Conservation (phyloP, 2,113 vertebrate genomes). For the Henicopernis longicauda region DNA sequence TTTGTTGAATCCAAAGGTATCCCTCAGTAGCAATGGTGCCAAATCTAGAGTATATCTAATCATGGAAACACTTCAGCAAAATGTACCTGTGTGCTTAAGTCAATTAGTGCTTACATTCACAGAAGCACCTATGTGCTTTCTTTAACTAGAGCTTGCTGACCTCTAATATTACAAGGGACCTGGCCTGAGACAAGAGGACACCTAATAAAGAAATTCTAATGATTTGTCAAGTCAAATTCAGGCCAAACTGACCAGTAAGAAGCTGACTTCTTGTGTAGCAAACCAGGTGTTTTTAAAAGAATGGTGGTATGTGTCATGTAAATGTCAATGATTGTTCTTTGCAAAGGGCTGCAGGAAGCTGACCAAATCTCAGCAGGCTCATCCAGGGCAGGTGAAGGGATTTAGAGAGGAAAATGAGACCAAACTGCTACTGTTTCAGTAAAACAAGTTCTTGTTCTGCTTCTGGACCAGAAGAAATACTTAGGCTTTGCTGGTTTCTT, state of each 20-base stretch:
- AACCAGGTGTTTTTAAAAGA: background rate
- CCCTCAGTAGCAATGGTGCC: background rate
- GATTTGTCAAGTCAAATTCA: background rate
- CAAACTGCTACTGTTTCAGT: background rate
- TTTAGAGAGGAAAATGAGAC: background rate
- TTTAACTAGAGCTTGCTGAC: background rate
- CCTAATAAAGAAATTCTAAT: background rate
- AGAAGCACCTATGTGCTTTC: no score
- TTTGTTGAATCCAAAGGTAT: background rate
- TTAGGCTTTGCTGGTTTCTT: background rate
- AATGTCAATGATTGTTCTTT: background rate
- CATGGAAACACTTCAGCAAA: background rate
- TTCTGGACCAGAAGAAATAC: background rate
- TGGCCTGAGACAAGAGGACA: background rate
- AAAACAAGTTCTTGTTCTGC: background rate
- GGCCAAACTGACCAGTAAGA: background rate
- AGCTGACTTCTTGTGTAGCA: background rate
- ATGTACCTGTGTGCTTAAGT: background rate
- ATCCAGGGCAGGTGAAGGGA: no score
- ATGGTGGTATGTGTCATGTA: fast-evolving
- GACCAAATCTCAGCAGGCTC: background rate
- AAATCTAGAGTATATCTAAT: background rate
- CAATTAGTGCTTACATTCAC: background rate
- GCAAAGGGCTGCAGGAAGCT: background rate
- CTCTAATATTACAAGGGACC: background rate